Evolutionary conservation across 2,113 vertebrate species (phyloP).

Genomic region (Herpetotheres cachinnans): DNA sequence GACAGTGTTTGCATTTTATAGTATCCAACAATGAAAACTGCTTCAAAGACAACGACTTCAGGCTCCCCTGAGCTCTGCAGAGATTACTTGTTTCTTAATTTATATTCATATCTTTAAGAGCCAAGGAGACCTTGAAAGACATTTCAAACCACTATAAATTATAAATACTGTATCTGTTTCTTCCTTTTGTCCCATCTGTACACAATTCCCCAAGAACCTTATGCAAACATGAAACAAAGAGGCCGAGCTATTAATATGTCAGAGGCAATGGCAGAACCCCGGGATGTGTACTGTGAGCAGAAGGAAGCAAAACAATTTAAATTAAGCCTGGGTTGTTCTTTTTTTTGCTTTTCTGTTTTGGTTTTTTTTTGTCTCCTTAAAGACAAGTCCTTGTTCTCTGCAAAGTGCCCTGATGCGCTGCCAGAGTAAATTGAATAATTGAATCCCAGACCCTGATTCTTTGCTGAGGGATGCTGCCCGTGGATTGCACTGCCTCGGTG

Average conservation of each 20-base stretch:
- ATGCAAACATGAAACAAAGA: slow-evolving; percentile 71
- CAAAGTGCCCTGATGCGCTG: not conserved
- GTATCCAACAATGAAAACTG: slow-evolving; percentile 45
- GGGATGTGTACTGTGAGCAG: not conserved
- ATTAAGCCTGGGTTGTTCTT: not conserved
- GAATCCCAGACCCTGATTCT: not conserved
- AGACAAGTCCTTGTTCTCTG: slow-evolving; percentile 4
- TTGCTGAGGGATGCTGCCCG: not conserved
- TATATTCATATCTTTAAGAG: slow-evolving; percentile 75
- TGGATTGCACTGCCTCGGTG: not conserved
- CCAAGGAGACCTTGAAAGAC: slow-evolving; percentile 74
- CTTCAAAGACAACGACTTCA: slow-evolving; percentile 39
- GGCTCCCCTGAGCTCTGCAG: slow-evolving; percentile 19
- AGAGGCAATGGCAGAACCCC: slow-evolving; percentile 50
- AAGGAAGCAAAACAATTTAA: slow-evolving; percentile 39
- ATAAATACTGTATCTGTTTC: slow-evolving; percentile 74
- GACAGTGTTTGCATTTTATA: slow-evolving; percentile 47
- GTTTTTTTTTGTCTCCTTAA: not conserved
- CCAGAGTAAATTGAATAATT: not conserved
- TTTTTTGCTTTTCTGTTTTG: not conserved
- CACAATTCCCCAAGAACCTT: slow-evolving; percentile 69
- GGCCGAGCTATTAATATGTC: slow-evolving; percentile 64
- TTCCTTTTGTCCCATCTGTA: slow-evolving; percentile 67
- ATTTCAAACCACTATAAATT: slow-evolving; percentile 72
- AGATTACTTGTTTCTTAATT: slow-evolving; percentile 75